Evolutionary conservation across 2,113 vertebrate genomes (phyloP).

Genomic region (Ochotona curzoniae): DNA sequence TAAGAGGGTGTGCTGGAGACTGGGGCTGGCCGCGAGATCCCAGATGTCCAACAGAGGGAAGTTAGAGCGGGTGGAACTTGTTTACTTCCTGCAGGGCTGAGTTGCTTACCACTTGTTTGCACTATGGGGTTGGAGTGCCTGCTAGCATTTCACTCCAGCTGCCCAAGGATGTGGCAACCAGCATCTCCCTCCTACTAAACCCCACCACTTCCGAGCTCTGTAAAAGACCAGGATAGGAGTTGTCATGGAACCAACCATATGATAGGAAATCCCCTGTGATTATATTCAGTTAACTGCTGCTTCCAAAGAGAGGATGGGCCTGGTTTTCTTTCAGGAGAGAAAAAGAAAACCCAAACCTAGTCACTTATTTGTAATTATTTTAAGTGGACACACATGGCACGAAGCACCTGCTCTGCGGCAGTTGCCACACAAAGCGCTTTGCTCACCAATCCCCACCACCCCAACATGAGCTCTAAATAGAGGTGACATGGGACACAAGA

Average conservation of each 20-base stretch:
- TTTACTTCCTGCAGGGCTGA: slow-evolving; percentile 64
- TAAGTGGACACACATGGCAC: background rate
- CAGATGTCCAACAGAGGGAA: slow-evolving; percentile 64
- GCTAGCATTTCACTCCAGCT: slow-evolving; percentile 58
- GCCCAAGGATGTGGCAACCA: background rate
- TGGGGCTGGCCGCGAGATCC: background rate
- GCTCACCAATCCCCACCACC: background rate
- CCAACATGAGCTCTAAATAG: no score
- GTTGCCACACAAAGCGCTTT: background rate
- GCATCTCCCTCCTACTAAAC: background rate
- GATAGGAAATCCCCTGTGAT: background rate
- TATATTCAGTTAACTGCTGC: background rate
- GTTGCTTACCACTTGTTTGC: slow-evolving; percentile 23
- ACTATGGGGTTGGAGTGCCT: slow-evolving; percentile 20
- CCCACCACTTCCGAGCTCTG: slow-evolving; percentile 10
- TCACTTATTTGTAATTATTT: background rate
- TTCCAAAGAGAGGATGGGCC: background rate
- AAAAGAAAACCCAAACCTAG: background rate
- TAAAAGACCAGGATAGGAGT: background rate
- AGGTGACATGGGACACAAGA: background rate
- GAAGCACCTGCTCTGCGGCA: background rate
- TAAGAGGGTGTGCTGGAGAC: background rate
- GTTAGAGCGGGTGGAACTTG: slow-evolving; percentile 65
- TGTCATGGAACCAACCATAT: background rate
- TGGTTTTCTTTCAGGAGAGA: background rate